A percentile compares a stretch with the other conserved stretches of the same genome.
These are phyloP conservation scores for Drosophila villosipedis DNA, from an alignment of 2,888 invertebrate species.

Conservation along the genomic window DNA sequence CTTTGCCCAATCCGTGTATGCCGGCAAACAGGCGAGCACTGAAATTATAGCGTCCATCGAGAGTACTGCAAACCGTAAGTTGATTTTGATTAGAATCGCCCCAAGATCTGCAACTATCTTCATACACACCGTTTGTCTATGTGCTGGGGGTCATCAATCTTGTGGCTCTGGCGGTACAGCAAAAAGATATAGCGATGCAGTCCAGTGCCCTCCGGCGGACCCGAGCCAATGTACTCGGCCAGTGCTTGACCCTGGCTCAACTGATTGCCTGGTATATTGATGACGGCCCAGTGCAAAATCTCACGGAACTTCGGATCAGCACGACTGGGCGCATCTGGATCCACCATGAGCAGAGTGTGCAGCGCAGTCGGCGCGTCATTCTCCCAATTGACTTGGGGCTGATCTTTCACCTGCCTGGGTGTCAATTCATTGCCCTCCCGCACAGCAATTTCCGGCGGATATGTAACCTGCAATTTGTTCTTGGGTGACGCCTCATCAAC, in stretches of 20 bases:
- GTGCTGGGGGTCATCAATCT: slow-evolving; percentile 49
- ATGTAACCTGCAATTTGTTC: slow-evolving; percentile 63
- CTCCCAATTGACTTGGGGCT: slow-evolving; percentile 76
- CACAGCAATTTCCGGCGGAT: slow-evolving; percentile 85
- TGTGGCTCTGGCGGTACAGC: slow-evolving; percentile 88
- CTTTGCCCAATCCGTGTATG: slow-evolving; percentile 90
- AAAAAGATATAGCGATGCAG: slow-evolving; percentile 93
- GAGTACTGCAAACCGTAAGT: slow-evolving; percentile 66
- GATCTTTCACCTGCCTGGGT: slow-evolving; percentile 87
- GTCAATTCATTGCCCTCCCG: slow-evolving; percentile 90
- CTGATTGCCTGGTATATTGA: slow-evolving; percentile 92
- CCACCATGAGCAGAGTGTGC: slow-evolving; percentile 86
- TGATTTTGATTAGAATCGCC: slow-evolving; percentile 4
- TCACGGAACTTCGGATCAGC: slow-evolving; percentile 92
- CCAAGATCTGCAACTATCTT: not conserved
- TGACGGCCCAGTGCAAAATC: slow-evolving; percentile 96
- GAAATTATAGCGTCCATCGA: slow-evolving; percentile 86
- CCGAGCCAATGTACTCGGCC: slow-evolving; percentile 92
- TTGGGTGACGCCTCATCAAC: slow-evolving; percentile 65
- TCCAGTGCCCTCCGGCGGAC: slow-evolving; percentile 92
- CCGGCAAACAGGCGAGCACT: slow-evolving; percentile 90
- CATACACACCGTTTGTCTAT: slow-evolving; percentile 66
- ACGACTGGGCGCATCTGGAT: slow-evolving; percentile 95
- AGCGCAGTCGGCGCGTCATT: slow-evolving; percentile 56
- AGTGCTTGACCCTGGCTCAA: slow-evolving; percentile 90